Evolutionary conservation across 1,140 invertebrate species (phyloP).

Genomic region (Anoplolepis gracilipes): DNA sequence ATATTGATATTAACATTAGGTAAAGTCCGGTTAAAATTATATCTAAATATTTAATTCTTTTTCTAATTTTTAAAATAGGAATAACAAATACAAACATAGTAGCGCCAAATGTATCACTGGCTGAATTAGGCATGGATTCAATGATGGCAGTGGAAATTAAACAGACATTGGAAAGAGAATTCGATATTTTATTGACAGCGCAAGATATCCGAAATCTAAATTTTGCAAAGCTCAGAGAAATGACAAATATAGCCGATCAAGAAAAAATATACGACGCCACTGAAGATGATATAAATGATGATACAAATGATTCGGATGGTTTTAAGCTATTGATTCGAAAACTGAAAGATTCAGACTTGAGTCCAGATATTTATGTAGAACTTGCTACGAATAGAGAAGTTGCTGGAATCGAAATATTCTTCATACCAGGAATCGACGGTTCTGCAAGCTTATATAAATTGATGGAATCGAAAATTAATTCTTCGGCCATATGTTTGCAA

Average conservation of each 20-base stretch:
- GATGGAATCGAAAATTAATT: constrained; percentile 85
- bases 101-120: constrained; percentile 88
- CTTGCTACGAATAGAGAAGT: constrained; percentile 76
- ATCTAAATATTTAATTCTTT: neutral
- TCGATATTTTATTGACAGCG: constrained; percentile 89
- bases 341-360: constrained; percentile 69
- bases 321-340: constrained; percentile 80
- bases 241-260: constrained; percentile 72
- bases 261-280: constrained; percentile 21
- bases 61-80: constrained; percentile 70
- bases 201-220: constrained; percentile 89
- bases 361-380: constrained; percentile 73
- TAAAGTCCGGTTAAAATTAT: too few relatives aligned
- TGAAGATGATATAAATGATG: constrained; percentile 3
- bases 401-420: constrained; percentile 84
- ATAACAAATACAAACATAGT: constrained; percentile 86
- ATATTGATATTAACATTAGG: neutral
- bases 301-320: too few relatives aligned
- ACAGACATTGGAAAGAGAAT: constrained; percentile 91
- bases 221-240: constrained; percentile 86
- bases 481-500: constrained; percentile 89
- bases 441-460: constrained; percentile 84
- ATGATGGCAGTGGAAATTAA: constrained; percentile 94
- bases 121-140: constrained; percentile 93
- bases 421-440: constrained; percentile 90